These are phyloP conservation scores for Terrapene triunguis DNA, from an alignment of 2,113 vertebrate genomes.

Conservation along the genomic window DNA sequence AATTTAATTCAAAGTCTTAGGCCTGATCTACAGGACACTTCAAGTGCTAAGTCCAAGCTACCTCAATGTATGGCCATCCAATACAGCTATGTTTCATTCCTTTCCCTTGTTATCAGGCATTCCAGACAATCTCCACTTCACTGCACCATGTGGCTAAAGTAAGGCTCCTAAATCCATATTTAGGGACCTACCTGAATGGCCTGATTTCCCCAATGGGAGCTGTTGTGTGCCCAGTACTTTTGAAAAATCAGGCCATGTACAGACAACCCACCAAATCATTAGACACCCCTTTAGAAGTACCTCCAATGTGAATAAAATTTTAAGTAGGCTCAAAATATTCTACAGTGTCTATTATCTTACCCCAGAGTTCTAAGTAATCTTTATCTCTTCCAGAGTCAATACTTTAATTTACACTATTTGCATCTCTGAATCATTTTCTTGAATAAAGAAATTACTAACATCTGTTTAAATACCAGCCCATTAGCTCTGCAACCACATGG, in stretches of 20 bases:
- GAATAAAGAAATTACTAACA: neutral
- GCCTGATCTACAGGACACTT: neutral
- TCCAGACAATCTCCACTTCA: constrained; percentile 9
- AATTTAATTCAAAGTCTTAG: neutral
- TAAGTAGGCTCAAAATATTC: constrained; percentile 29
- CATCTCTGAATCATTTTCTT: constrained; percentile 22
- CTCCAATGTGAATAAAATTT: neutral
- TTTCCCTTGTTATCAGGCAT: neutral
- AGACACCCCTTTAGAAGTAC: neutral
- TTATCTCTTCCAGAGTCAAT: neutral
- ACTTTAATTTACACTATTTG: constrained; percentile 8
- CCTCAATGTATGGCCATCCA: neutral
- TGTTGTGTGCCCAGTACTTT: neutral
- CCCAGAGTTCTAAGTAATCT: constrained; percentile 11
- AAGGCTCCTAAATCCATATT: neutral
- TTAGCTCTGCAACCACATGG: neutral
- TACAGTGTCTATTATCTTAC: neutral
- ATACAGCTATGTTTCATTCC: neutral
- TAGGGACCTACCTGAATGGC: neutral
- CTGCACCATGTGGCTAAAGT: neutral
- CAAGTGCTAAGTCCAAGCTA: neutral
- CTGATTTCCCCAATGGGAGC: constrained; percentile 25
- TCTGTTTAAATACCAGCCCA: neutral
- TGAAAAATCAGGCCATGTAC: neutral
- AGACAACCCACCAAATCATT: neutral